phyloP scores from a whole-genome alignment of 2,113 vertebrate species.

The Nothobranchius furzeri region DNA sequence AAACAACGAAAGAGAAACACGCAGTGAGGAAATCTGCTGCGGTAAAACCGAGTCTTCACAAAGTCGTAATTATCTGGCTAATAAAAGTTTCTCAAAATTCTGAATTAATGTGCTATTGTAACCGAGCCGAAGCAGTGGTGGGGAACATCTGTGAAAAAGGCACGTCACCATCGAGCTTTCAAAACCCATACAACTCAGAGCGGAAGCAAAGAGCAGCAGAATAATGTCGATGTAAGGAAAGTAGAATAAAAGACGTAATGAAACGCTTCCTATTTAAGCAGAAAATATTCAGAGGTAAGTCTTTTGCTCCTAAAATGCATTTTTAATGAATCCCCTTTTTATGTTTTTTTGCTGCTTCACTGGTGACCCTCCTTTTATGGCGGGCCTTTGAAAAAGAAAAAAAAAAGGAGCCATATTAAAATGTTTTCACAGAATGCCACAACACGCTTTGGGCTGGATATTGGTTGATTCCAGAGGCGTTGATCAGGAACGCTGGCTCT shows the following conservation, averaged over 20 bases:
- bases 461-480: slow-evolving; percentile 99
- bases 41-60: slow-evolving; percentile 64
- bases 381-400: slow-evolving; percentile 80
- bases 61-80: slow-evolving; percentile 68
- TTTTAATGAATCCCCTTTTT: slow-evolving; percentile 99
- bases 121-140: slow-evolving; percentile 80
- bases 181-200: slow-evolving; percentile 98
- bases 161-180: slow-evolving; percentile 83
- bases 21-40: slow-evolving; percentile 51
- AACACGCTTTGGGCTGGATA: slow-evolving; percentile 97
- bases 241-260: slow-evolving; percentile 99
- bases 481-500: slow-evolving; percentile 99
- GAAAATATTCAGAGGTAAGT: slow-evolving; percentile 99
- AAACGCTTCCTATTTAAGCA: slow-evolving; percentile 99
- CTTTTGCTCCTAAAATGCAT: slow-evolving; percentile 99
- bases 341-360: slow-evolving; percentile 97
- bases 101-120: slow-evolving; percentile 80
- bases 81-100: slow-evolving; percentile 75
- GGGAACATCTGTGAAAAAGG: slow-evolving; percentile 83
- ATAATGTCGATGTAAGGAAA: slow-evolving; percentile 98
- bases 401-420: slow-evolving; percentile 90
- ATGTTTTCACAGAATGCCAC: slow-evolving; percentile 97
- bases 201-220: slow-evolving; percentile 89
- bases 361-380: slow-evolving; percentile 98
- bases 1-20: not conserved